Base-by-base conservation (phyloP, 1,140 invertebrate species). In the Mamestra configurata region DNA sequence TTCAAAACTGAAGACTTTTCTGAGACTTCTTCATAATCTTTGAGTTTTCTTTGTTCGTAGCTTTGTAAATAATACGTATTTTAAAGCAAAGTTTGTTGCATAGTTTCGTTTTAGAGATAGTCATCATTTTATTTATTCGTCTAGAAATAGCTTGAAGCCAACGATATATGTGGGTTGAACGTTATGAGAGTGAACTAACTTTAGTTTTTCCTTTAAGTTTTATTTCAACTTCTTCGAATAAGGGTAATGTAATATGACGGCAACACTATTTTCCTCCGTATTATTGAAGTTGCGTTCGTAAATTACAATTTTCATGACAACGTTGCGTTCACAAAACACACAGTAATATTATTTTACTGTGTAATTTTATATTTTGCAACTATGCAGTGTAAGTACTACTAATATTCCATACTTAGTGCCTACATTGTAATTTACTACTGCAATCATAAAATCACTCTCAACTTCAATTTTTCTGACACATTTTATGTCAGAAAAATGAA, bases 251-350 rank as follows among this genome's bases (percentile, higher is more conserved):
- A 7, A 27, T 49, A 49, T 24, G 15, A 24, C 49, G 7, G 66
- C 40, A 70, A 70, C 40, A 49, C 43, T 70, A 49, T 49, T 27
- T 49, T 40, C 27, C n/a, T n/a, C 22, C 40, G 13, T 24, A 8
- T 68, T 15, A 49, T 24, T 46, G 64, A 24, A n/a, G 64, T 68
- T 68, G 40, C 64, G 64, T 68, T 68, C 64, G 40, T 68, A 68
- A 49, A 68, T 68, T 40, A 13, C 0, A 3, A 49, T 68, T 68
- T 68, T 68, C 20, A n/a, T 46, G 20, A 49, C 64, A 49, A 64
- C 40, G 64, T 68, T 68, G 64, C 64, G 64, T 68, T 68, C 64
- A 46, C 40, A 49, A 40, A 49, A 49, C 64, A 49, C 40, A 49
- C 20, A 49, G 40, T 20, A 46, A 43, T 22, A 55, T 68, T 49